These are phyloP conservation scores for Callaeas wilsoni DNA, from an alignment of 2,113 vertebrate species.

Conservation along the genomic window DNA sequence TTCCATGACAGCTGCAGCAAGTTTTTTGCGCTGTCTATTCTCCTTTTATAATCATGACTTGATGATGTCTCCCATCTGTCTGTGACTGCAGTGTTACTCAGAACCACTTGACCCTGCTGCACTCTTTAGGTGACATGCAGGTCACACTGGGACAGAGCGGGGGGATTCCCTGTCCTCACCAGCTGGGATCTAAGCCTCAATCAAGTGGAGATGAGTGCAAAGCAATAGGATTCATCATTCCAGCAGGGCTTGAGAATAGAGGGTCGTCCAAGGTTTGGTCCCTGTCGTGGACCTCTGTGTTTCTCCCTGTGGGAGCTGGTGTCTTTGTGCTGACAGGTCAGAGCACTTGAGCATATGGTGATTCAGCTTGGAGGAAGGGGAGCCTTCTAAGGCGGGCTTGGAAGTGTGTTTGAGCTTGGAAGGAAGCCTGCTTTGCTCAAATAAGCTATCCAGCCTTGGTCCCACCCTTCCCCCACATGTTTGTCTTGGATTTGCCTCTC, in stretches of 20 bases:
- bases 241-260: not conserved
- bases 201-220: not conserved
- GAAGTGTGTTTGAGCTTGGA: not conserved
- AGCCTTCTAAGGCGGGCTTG: not conserved
- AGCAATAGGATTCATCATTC: not conserved
- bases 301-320: conserved; percentile 44
- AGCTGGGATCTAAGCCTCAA: not conserved
- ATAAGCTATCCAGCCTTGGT: not conserved
- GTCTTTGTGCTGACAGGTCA: conserved; percentile 9
- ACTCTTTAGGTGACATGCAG: not conserved
- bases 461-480: not conserved
- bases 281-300: not conserved
- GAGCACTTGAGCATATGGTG: not conserved
- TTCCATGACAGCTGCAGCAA: conserved; percentile 54
- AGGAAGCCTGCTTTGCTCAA: not conserved
- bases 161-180: not conserved
- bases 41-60: conserved; percentile 38
- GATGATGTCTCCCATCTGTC: conserved; percentile 36
- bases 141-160: not conserved
- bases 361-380: not conserved
- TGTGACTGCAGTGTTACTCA: conserved; percentile 44
- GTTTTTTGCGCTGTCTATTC: conserved; percentile 49
- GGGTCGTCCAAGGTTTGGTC: conserved; percentile 1
- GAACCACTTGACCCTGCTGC: conserved; percentile 6
- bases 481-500: conserved; percentile 2